Evolutionary conservation across 2,797 vertebrate genomes (phyloP), one percentile per base, ranked within the genome.

Genomic region (Pantherophis vulpinus): DNA sequence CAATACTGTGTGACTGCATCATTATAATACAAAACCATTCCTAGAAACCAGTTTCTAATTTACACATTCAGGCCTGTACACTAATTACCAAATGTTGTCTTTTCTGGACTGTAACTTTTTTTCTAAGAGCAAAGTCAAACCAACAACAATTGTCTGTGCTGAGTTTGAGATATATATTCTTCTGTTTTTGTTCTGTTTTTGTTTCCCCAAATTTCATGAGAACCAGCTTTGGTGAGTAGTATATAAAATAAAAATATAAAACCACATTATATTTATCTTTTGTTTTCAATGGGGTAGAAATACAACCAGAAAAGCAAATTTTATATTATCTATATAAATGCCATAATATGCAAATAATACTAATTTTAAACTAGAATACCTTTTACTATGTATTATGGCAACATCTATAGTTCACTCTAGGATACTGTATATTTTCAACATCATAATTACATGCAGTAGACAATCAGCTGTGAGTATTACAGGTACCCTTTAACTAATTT

Each of bases 1-100:
- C 89, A 0, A 96, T 91, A 97, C 94, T 83, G 55, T 94, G 88
- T 96, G 94, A 96, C 95, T 96, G 97, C 95, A 93, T 96, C 55
- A 94, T 94, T 94, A 95, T 96, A 95, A 95, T 92, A 95, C 83
- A 96, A 94, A 91, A 95, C 94, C 90, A 95, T 97, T 96, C 95
- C 94, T 96, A 95, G 90, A 96, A 96, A 96, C 95, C 94, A 96
- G 96, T 95, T 96, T 94, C 94, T 87, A 94, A 91, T 66, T 94
- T 42, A 95, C 90, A 89, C 63, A 83, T 92, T 92, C 51, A 32
- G 87, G 88, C 93, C 92, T 79, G 61, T 91, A 90, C 93, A 89
- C 94, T 96, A 94, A 89, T 91, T 87, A 42, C 93, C 95, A 94
- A 90, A 3, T 51, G 1, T 93, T 96, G 94, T 95, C 92, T 94